Conservation (phyloP, 1,140 invertebrate genomes). For the Drosophila kanapiae region DNA sequence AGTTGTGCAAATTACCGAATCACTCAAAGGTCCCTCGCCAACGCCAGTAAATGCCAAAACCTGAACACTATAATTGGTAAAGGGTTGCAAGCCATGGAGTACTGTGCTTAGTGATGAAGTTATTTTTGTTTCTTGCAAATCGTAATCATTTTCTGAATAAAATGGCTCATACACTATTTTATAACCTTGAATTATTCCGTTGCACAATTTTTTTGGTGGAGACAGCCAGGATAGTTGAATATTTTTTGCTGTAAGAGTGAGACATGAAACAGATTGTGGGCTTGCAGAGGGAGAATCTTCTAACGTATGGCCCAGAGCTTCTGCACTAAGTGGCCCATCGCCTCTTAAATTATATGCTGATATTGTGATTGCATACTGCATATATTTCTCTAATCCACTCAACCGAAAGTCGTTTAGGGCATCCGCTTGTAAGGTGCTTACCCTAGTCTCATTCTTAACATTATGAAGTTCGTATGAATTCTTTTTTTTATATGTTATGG, state of each 20-base stretch:
- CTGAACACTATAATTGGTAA: conserved; percentile 92
- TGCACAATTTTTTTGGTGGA: conserved; percentile 89
- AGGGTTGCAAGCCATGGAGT: conserved; percentile 89
- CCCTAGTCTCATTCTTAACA: conserved; percentile 86
- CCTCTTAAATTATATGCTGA: conserved; percentile 93
- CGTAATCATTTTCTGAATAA: conserved; percentile 87
- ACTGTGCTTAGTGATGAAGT: conserved; percentile 86
- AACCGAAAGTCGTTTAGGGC: conserved; percentile 87
- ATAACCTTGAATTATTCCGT: conserved; percentile 93
- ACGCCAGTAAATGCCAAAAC: conserved; percentile 91
- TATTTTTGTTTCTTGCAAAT: conserved; percentile 87
- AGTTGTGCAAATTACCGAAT: conserved; percentile 90
- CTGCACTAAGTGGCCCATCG: conserved; percentile 90
- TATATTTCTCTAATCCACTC: conserved; percentile 91
- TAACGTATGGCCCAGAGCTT: conserved; percentile 90
- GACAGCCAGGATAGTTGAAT: conserved; percentile 92
- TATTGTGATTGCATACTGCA: conserved; percentile 91
- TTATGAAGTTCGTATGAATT: conserved; percentile 71
- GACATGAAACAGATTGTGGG: conserved; percentile 89
- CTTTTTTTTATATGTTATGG: conserved; percentile 88
- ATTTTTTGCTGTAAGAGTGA: conserved; percentile 89
- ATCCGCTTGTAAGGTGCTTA: conserved; percentile 86
- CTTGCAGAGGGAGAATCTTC: conserved; percentile 92
- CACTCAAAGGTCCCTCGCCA: conserved; percentile 91
- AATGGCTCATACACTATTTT: conserved; percentile 91